Evolutionary conservation across 2,888 invertebrate species (phyloP).

Genomic region (Diplolepis rosae): DNA sequence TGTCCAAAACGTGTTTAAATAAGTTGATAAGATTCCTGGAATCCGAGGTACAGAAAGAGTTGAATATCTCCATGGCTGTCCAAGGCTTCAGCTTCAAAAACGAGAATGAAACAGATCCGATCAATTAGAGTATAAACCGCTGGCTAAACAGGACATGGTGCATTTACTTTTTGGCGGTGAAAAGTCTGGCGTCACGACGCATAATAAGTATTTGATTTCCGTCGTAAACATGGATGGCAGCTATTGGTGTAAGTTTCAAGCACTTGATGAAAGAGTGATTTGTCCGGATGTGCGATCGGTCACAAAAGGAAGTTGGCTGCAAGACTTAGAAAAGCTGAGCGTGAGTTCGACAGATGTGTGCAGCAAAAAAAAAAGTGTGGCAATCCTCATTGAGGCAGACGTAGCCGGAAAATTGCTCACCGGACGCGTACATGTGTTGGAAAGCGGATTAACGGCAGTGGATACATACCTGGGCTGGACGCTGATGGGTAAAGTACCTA

Average conservation of each 20-base stretch:
- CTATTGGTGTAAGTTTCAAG: constrained; percentile 34
- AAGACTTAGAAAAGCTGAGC: too few species aligned
- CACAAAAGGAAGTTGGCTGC: too few species aligned
- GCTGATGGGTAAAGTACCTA: constrained; percentile 47
- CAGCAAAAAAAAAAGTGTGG: constrained; percentile 37
- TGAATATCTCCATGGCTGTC: background rate
- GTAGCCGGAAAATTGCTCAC: constrained; percentile 50
- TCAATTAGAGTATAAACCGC: background rate
- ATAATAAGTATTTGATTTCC: too few species aligned
- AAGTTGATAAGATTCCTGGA: constrained; percentile 33
- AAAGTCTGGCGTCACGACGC: too few species aligned
- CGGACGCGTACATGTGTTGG: constrained; percentile 27
- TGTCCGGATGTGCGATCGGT: constrained; percentile 38
- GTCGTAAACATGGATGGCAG: background rate
- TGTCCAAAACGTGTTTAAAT: constrained; percentile 17
- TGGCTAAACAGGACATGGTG: too few species aligned
- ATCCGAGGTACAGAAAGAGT: constrained; percentile 16
- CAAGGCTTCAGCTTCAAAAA: background rate
- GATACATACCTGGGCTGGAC: too few species aligned
- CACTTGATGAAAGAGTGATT: constrained; percentile 42
- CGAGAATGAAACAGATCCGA: too few species aligned
- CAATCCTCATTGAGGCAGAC: constrained; percentile 53
- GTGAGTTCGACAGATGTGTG: constrained; percentile 32
- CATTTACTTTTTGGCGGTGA: too few species aligned
- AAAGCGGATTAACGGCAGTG: constrained; percentile 48